These are phyloP conservation scores for Drosophila fuyamai DNA, from an alignment of 1,140 invertebrate species.

Conservation along the genomic window DNA sequence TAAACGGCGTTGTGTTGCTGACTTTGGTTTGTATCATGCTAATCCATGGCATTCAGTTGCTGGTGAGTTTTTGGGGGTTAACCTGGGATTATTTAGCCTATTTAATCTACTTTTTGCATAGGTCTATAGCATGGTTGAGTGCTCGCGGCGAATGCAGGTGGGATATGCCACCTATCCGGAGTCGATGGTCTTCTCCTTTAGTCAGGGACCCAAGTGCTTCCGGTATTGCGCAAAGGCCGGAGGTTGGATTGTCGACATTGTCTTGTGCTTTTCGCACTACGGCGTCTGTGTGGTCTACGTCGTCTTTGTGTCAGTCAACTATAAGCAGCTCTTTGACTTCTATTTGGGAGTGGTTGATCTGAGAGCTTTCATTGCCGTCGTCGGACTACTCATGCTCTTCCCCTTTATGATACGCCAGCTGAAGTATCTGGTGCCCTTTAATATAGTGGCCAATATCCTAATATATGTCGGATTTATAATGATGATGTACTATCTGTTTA, in stretches of 20 bases:
- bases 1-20: slow-evolving; percentile 22
- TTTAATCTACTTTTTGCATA: neutral
- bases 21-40: neutral
- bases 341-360: slow-evolving; percentile 1
- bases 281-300: slow-evolving; percentile 46
- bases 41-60: slow-evolving; percentile 45
- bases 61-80: slow-evolving; percentile 14
- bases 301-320: slow-evolving; percentile 39
- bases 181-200: slow-evolving; percentile 36
- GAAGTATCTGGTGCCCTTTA: slow-evolving; percentile 52
- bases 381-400: slow-evolving; percentile 14
- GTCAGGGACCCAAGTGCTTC: slow-evolving; percentile 29
- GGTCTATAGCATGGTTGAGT: slow-evolving; percentile 53
- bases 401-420: slow-evolving; percentile 38
- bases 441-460: slow-evolving; percentile 24
- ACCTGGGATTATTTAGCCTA: no score
- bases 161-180: slow-evolving; percentile 35
- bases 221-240: slow-evolving; percentile 8
- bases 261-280: slow-evolving; percentile 33
- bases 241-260: slow-evolving; percentile 21
- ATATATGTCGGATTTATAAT: slow-evolving; percentile 21
- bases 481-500: slow-evolving; percentile 45
- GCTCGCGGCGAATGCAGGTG: slow-evolving; percentile 21
- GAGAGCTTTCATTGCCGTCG: slow-evolving; percentile 7
- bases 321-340: slow-evolving; percentile 26